Evolutionary conservation across 2,797 vertebrate species (phyloP), one percentile per base, ranked within the genome.

Genomic region (Characodon lateralis): DNA sequence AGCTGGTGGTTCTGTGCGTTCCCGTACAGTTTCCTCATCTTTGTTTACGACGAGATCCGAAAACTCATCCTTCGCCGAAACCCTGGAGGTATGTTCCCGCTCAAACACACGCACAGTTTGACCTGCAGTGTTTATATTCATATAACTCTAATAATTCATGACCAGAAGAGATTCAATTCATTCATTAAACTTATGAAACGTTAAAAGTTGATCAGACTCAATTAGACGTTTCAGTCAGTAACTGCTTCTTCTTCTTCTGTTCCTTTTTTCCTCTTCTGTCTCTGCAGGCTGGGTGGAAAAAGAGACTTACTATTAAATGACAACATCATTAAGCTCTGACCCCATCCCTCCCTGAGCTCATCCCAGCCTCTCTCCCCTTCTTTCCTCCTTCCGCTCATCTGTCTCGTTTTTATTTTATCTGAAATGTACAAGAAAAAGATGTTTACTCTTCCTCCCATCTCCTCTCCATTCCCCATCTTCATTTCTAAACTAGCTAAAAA

Each of bases 1-100:
- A 97, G 96, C 80, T 98, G 97, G 97, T 98, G 97, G 97, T 98
- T 98, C 94, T 98, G 97, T 92, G 97, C 97, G 41, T 97, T 98
- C 94, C 97, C 97, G 5, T 98, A 98, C 95, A 98, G 97, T 91
- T 97, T 98, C 95, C 96, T 98, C 93, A 98, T 98, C 95, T 98
- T 98, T 91, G 94, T 98, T 93, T 98, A 98, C 24, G 97, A 98
- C 72, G 97, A 98, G 90, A 97, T 98, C 84, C 96, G 97, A 89
- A 98, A 98, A 92, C 96, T 98, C 91, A 96, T 98, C 90, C 95
- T 97, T 80, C 96, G 97, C 88, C 95, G 97, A 90, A 96, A 96
- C 95, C 97, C 97, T 0, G 97, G 97, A 96, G 97, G 97, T 97
- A 78, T 72, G 72, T 87, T 70, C 82, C 10, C 74, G 58, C 59